A percentile compares a stretch with the other conserved stretches of the same genome.
Evolutionary conservation across 2,797 vertebrate species (phyloP).

Genomic region (Scyliorhinus canicula): DNA sequence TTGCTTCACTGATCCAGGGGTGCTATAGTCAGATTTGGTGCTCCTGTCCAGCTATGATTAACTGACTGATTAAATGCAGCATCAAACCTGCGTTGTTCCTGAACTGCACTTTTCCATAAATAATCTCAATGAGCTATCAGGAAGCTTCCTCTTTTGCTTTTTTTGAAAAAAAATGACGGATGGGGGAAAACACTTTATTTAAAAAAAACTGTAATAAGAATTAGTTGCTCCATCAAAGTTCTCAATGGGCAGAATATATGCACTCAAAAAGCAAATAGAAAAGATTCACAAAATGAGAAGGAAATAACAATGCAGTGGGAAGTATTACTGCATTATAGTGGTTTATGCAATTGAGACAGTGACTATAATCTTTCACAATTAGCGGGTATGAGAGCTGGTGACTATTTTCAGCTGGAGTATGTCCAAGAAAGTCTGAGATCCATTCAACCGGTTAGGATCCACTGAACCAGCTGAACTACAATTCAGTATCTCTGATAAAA

Average conservation of each 20-base stretch:
- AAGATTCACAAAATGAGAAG: background rate
- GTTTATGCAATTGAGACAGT: background rate
- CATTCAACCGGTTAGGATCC: background rate
- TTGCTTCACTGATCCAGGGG: background rate
- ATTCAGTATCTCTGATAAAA: background rate
- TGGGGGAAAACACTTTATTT: background rate
- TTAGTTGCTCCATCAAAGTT: background rate
- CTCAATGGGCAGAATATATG: background rate
- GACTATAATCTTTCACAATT: background rate
- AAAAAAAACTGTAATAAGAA: background rate
- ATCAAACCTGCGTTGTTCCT: background rate
- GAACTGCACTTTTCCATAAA: background rate
- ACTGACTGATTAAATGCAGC: background rate
- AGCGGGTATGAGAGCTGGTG: background rate
- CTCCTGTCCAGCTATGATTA: background rate
- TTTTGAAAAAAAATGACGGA: background rate
- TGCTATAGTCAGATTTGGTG: background rate
- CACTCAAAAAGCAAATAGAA: background rate
- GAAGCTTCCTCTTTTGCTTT: background rate
- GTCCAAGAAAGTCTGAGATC: background rate
- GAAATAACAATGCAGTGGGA: background rate
- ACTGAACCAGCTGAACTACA: background rate
- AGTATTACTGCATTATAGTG: background rate
- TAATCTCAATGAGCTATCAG: background rate
- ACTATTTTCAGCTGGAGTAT: conserved; percentile 2